Evolutionary conservation across 2,888 invertebrate genomes (phyloP).

Genomic region (Adineta ricciae): DNA sequence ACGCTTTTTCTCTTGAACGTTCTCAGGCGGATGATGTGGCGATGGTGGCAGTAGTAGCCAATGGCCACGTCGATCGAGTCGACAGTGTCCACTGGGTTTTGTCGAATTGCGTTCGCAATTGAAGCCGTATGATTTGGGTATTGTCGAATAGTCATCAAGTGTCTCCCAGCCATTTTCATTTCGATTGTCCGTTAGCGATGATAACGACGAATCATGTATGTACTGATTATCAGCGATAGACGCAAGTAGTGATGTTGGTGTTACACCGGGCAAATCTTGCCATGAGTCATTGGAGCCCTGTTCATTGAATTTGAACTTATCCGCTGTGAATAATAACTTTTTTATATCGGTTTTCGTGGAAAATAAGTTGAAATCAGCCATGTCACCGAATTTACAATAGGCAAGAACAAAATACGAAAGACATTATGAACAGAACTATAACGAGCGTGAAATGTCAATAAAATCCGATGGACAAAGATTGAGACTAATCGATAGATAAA

Average conservation of each 20-base stretch:
- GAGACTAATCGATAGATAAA: conserved; percentile 9
- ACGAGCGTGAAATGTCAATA: background rate
- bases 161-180: background rate
- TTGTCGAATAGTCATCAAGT: background rate
- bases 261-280: background rate
- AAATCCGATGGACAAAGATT: background rate
- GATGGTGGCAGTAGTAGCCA: background rate
- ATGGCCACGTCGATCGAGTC: background rate
- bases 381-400: background rate
- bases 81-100: background rate
- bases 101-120: background rate
- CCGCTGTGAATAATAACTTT: background rate
- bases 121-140: background rate
- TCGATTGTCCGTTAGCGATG: background rate
- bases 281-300: background rate
- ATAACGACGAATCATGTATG: background rate
- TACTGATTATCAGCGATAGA: no score
- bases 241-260: background rate
- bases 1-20: background rate
- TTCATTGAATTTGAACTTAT: background rate
- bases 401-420: background rate
- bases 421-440: background rate
- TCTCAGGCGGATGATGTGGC: background rate
- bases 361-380: background rate
- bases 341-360: background rate